Base-by-base conservation (phyloP, 2,113 vertebrate genomes). In the Lucifuga dentata region DNA sequence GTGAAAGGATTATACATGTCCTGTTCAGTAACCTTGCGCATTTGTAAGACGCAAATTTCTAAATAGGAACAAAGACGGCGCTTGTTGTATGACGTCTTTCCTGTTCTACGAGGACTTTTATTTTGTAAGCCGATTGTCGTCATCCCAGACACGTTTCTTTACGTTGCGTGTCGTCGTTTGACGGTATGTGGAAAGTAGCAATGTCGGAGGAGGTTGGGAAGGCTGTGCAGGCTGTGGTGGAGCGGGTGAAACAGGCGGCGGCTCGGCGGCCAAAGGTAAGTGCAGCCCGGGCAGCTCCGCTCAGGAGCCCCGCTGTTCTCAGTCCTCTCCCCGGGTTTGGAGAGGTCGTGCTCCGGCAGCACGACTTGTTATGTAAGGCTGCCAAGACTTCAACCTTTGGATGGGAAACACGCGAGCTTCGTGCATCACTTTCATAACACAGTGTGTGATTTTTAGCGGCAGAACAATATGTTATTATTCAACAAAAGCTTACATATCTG, bases 181-280 rank as follows among this genome's bases (percentile, higher is more conserved):
- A 87, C 77, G 76, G 32, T 73, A 91, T 93, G 92, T 93, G 90
- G 92, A 93, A 70, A 91, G 84, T 64, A 86, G 89, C 86, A 64
- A 93, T 94, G 92, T 92, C 93, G 92, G 91, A 92, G 75, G 92
- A 94, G 89, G 72, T 94, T 64, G 89, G 91, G 10, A 93, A 90
- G 72, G 91, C 93, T 75, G 53, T 94, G 1, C 90, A 82, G 72
- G 86, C 92, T 9, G 93, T 93, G 33, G 77, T 92, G 81, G 92
- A 93, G 62, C 88, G 91, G 68, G 91, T 93, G 59, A 93, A 90
- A 57, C 89, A 92, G 90, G 93, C 92, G 44, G 91, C 92, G 29
- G 82, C 86, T 6, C 91, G 92, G 35, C 91, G 92, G 36, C 73
- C 85, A 1, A 89, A 93, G 93, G 93, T 94, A 82, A 86, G 66